Base-by-base conservation (phyloP, 2,888 invertebrate species). In the Diarsia rubi region DNA sequence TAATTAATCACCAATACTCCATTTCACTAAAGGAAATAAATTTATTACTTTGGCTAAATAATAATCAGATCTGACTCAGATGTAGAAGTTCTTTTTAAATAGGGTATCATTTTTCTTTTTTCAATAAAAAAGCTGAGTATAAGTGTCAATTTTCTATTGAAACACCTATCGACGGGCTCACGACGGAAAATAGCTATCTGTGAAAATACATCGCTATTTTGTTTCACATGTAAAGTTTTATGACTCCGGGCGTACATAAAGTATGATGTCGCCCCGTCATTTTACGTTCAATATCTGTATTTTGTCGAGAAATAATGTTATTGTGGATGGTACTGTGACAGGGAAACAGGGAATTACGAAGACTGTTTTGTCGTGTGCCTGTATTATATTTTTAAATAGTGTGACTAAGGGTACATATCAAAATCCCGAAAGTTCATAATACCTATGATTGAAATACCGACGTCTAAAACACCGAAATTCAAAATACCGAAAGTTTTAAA, bases 171-270 rank as follows among this genome's bases (percentile, higher is more conserved):
- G 47, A 54, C 31, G 16, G 24, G 45, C 60, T 64, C 44, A 60
- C 75, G 21, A 19, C n/a, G 65, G 49, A 69, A 73, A 79, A 66
- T 62, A 75, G 54, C 16, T 44, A 27, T 54, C 45, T 57, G 47
- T 45, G 82, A 83, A 86, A 87, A 87, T 88, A 84, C 83, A 88
- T 84, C 64, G 78, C 82, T 86, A 87, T 89, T 88, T 89, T 88
- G 86, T 88, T 88, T 85, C 79, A 84, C 84, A 84, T 88, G 86
- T 86, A 86, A 84, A 86, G 84, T 88, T 90, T 90, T 89, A 89
- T 80, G 86, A 82, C 84, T 85, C 81, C 74, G 79, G 74, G 74
- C 76, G 73, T 72, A 73, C 75, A 82, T 84, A 81, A 80, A 79
- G 79, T 79, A 82, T 70, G 73, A 75, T 68, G 62, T 73, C 67